phyloP scores from a whole-genome alignment of 2,113 vertebrate genomes.

The Coracopsis vasa region DNA sequence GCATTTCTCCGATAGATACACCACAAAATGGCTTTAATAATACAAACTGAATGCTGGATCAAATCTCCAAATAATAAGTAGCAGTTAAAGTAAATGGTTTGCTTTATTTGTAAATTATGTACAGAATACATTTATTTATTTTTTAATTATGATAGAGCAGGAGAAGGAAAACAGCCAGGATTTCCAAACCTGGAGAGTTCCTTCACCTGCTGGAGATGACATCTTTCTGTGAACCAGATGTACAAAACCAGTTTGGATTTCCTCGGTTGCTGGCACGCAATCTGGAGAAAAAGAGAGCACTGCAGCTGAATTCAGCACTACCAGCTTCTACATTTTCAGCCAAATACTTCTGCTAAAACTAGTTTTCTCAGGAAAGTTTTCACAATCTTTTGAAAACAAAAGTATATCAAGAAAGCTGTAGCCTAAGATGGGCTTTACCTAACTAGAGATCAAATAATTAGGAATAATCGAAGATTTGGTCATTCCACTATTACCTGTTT shows the following conservation, averaged over 20 bases:
- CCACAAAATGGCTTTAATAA: conserved; percentile 73
- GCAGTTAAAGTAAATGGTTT: conserved; percentile 81
- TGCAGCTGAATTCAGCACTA: conserved; percentile 59
- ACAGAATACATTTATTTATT: conserved; percentile 74
- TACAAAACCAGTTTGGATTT: conserved; percentile 77
- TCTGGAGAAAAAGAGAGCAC: conserved; percentile 62
- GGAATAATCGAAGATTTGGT: conserved; percentile 69
- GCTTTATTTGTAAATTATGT: conserved; percentile 81
- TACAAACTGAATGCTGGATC: conserved; percentile 77
- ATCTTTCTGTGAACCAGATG: conserved; percentile 54
- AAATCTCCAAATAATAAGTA: conserved; percentile 81
- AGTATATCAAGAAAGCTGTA: conserved; percentile 59
- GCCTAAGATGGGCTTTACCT: conserved; percentile 64
- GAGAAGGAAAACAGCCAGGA: conserved; percentile 45
- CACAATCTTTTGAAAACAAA: conserved; percentile 63
- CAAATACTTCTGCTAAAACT: conserved; percentile 70
- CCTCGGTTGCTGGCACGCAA: conserved; percentile 71
- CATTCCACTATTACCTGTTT: conserved; percentile 66
- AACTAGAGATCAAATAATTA: conserved; percentile 67
- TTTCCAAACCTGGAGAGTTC: conserved; percentile 44
- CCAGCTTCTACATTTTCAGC: conserved; percentile 52
- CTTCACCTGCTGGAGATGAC: conserved; percentile 65
- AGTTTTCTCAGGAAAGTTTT: conserved; percentile 56
- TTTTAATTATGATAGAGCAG: conserved; percentile 58
- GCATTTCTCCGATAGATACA: conserved; percentile 71